Percentiles rank a stretch among this genome's conserved stretches.
Conservation (phyloP, 2,888 invertebrate genomes). For the Mesoligia furuncula region DNA sequence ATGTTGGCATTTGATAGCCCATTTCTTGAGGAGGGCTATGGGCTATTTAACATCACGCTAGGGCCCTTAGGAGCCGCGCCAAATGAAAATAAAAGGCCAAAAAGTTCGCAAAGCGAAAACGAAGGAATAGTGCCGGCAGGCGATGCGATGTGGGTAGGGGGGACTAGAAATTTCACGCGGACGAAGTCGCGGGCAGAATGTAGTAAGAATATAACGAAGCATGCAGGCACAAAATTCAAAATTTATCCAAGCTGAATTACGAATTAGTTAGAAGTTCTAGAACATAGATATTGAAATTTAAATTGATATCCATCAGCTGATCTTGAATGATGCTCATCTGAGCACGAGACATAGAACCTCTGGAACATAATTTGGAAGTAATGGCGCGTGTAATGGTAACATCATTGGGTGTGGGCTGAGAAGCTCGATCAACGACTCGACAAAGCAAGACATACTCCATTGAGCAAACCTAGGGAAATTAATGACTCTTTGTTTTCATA, state of each 20-base stretch:
- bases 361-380: constrained; percentile 82
- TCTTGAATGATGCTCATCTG: constrained; percentile 68
- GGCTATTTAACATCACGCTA: no score
- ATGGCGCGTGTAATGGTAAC: constrained; percentile 84
- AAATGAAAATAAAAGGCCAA: no score
- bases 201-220: constrained; percentile 20
- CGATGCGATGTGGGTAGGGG: not conserved
- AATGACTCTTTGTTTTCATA: constrained; percentile 71
- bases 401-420: constrained; percentile 81
- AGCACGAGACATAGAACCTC: constrained; percentile 72
- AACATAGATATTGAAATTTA: constrained; percentile 28
- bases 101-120: not conserved
- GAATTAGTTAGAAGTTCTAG: constrained; percentile 4
- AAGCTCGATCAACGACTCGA: constrained; percentile 69
- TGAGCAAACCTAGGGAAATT: constrained; percentile 72
- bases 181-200: not conserved
- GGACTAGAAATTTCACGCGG: not conserved
- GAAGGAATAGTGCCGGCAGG: not conserved
- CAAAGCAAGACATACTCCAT: constrained; percentile 76
- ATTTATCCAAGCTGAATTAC: not conserved
- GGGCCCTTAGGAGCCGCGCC: no score
- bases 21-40: no score
- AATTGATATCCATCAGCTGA: constrained; percentile 47
- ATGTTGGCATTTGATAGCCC: not conserved
- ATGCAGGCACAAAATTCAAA: not conserved